These are phyloP conservation scores for Manis pentadactyla DNA, from an alignment of 2,797 vertebrate species.

Conservation along the genomic window DNA sequence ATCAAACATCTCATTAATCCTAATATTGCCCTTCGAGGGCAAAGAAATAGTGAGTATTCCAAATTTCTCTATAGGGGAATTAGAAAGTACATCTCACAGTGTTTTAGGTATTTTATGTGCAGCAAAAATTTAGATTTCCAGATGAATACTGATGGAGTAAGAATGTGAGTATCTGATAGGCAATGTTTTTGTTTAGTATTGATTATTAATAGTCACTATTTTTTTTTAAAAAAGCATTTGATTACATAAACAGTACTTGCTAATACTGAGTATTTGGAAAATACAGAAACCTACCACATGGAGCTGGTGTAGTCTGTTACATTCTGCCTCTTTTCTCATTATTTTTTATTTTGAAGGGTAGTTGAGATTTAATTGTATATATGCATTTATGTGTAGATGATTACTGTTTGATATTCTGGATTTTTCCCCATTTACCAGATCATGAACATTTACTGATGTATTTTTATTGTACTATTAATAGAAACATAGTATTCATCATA, in stretches of 20 bases:
- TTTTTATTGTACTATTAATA: background rate
- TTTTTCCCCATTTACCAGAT: background rate
- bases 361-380: background rate
- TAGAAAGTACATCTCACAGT: background rate
- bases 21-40: background rate
- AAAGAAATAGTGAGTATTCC: background rate
- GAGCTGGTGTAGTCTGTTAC: background rate
- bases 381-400: background rate
- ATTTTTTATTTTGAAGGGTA: background rate
- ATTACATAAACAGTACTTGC: background rate
- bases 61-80: background rate
- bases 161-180: background rate
- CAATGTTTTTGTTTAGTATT: slow-evolving; percentile 4
- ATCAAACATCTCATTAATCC: background rate
- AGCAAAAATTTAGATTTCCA: background rate
- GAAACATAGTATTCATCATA: background rate
- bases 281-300: background rate
- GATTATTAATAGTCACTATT: background rate
- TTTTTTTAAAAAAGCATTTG: background rate
- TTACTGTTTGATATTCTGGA: background rate
- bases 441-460: background rate
- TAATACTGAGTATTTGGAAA: background rate
- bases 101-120: background rate
- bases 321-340: background rate
- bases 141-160: background rate